Evolutionary conservation across 2,797 vertebrate genomes (phyloP).

Genomic region (Clangula hyemalis): DNA sequence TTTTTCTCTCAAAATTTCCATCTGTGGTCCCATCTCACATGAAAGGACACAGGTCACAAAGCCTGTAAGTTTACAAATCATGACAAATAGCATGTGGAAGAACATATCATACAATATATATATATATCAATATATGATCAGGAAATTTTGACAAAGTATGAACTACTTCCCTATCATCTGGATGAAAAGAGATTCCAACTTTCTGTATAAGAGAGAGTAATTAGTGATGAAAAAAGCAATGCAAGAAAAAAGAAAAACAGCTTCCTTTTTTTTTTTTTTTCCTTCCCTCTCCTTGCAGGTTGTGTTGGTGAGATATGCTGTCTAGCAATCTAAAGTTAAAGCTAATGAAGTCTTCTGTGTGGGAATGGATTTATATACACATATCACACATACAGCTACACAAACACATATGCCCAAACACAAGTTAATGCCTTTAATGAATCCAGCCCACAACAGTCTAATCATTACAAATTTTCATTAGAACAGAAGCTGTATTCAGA

Average conservation of each 20-base stretch:
- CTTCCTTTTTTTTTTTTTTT: not conserved
- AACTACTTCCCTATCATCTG: not conserved
- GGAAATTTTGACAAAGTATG: not conserved
- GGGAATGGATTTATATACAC: slow-evolving; percentile 29
- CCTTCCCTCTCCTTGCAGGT: not conserved
- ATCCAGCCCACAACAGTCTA: not conserved
- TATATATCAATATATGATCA: not conserved
- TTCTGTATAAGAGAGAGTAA: not conserved
- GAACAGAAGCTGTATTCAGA: not conserved
- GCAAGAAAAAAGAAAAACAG: not conserved
- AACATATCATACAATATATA: not conserved
- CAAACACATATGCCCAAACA: slow-evolving; percentile 47
- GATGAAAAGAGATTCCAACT: not conserved
- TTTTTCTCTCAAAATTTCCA: not conserved
- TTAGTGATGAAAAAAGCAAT: not conserved
- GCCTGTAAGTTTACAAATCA: not conserved
- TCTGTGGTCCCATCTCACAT: not conserved
- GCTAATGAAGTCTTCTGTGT: not conserved
- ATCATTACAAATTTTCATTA: not conserved
- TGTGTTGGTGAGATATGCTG: slow-evolving; percentile 4
- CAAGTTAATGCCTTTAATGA: slow-evolving; percentile 47
- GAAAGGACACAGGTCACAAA: not conserved
- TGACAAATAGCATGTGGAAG: not conserved
- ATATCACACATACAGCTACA: not conserved
- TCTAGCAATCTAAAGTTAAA: slow-evolving; percentile 16